Percentiles rank a stretch among this genome's conserved stretches.
phyloP scores from a whole-genome alignment of 2,113 vertebrate genomes.

The Gymnobelideus leadbeateri region DNA sequence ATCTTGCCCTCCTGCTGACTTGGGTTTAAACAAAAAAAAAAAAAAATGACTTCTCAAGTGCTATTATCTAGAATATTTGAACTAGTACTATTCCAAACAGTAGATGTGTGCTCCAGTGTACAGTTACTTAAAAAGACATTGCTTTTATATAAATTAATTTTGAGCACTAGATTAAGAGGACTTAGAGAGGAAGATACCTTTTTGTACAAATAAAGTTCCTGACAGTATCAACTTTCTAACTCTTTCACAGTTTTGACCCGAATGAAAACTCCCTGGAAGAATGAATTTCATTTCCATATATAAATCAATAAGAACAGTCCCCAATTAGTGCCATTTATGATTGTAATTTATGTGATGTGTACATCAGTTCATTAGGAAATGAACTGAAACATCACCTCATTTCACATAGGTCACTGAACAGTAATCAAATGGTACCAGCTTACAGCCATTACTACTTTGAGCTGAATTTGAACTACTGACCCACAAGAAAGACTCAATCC shows the following conservation, averaged over 20 bases:
- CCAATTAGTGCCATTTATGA: constrained; percentile 64
- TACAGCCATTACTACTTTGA: constrained; percentile 52
- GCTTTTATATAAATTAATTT: not conserved
- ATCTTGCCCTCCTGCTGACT: not conserved
- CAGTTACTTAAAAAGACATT: not conserved
- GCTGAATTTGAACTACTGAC: constrained; percentile 70
- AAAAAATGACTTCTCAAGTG: not conserved
- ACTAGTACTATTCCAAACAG: not conserved
- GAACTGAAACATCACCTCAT: constrained; percentile 68
- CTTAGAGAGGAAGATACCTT: not conserved
- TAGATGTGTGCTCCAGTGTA: not conserved
- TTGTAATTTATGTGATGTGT: constrained; percentile 63
- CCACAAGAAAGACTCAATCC: constrained; percentile 56
- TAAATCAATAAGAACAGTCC: not conserved
- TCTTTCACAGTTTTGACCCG: not conserved
- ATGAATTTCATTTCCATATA: not conserved
- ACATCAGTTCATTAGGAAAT: constrained; percentile 74
- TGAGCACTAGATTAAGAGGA: not conserved
- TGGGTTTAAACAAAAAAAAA: not conserved
- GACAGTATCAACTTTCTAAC: not conserved
- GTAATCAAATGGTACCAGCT: constrained; percentile 64
- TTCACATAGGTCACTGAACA: constrained; percentile 70
- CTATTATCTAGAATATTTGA: not conserved
- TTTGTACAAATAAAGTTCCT: not conserved
- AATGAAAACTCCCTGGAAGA: not conserved